A percentile compares a stretch with the other conserved stretches of the same genome.
Evolutionary conservation across 1,140 invertebrate species (phyloP).

Genomic region (Tribolium castaneum): DNA sequence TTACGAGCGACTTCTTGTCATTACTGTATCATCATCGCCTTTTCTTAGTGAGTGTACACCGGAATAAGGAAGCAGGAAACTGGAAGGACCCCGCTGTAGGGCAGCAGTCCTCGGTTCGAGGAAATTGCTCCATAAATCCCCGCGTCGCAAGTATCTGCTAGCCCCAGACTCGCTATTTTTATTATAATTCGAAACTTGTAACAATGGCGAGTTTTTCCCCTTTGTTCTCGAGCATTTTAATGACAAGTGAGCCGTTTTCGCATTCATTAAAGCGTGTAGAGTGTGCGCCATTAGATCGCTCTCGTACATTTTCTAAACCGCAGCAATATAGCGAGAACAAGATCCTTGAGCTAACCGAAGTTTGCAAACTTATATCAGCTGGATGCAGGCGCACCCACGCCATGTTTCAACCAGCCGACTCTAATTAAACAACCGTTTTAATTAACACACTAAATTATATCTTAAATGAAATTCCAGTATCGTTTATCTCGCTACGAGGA

Average conservation of each 20-base stretch:
- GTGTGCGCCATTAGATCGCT: slow-evolving; percentile 39
- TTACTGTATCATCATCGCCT: background rate
- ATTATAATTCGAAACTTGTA: slow-evolving; percentile 7
- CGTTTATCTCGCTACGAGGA: slow-evolving; percentile 54
- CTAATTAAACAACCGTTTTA: slow-evolving; percentile 65
- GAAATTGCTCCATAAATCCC: slow-evolving; percentile 27
- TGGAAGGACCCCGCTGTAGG: slow-evolving; percentile 1
- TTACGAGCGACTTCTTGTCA: background rate
- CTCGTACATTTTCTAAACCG: slow-evolving; percentile 49
- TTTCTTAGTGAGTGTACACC: slow-evolving; percentile 5
- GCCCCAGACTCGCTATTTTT: slow-evolving; percentile 15
- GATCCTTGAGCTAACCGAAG: slow-evolving; percentile 53
- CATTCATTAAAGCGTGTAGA: slow-evolving; percentile 43
- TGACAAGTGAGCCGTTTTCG: slow-evolving; percentile 30
- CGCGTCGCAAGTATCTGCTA: slow-evolving; percentile 6
- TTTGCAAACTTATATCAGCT: slow-evolving; percentile 60
- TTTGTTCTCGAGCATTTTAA: slow-evolving; percentile 22
- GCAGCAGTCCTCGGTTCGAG: background rate
- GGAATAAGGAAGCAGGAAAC: slow-evolving; percentile 22
- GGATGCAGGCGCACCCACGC: slow-evolving; percentile 54
- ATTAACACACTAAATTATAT: slow-evolving; percentile 64
- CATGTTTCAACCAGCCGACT: slow-evolving; percentile 59
- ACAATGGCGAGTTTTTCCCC: background rate
- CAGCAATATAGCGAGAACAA: slow-evolving; percentile 50
- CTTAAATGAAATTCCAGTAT: slow-evolving; percentile 62